phyloP scores from a whole-genome alignment of 2,113 vertebrate species.

The Proterorhinus semilunaris region DNA sequence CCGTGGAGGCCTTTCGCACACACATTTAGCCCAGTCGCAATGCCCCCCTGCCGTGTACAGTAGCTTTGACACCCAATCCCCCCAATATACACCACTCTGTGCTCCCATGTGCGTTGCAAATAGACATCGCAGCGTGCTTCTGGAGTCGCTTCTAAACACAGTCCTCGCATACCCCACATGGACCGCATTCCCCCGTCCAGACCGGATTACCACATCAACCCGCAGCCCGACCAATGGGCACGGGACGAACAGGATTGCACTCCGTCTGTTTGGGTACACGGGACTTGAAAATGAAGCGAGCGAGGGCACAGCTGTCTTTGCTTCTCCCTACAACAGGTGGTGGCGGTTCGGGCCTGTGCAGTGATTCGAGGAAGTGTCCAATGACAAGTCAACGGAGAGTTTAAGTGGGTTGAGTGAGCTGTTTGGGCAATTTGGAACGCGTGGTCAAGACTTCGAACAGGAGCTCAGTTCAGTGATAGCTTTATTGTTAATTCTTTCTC shows the following conservation, averaged over 20 bases:
- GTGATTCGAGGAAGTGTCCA: background rate
- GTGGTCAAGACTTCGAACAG: background rate
- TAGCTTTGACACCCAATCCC: background rate
- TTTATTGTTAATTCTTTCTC: too few relatives aligned
- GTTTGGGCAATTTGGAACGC: background rate
- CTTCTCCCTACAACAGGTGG: constrained; percentile 63
- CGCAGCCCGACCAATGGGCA: constrained; percentile 26
- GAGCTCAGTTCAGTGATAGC: too few relatives aligned
- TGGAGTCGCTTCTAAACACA: constrained; percentile 43
- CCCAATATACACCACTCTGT: constrained; percentile 32
- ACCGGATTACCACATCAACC: constrained; percentile 42
- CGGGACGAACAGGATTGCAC: background rate
- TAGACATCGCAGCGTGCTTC: constrained; percentile 41
- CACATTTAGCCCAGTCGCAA: background rate
- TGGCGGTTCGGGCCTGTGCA: constrained; percentile 7
- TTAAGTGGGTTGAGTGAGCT: background rate
- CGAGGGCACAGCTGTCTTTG: constrained; percentile 59
- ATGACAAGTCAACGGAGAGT: background rate
- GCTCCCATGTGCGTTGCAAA: constrained; percentile 52
- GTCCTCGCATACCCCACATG: constrained; percentile 59
- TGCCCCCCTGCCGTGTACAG: background rate
- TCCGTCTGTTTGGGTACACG: constrained; percentile 28
- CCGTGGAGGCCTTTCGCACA: background rate
- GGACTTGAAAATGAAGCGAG: constrained; percentile 27
- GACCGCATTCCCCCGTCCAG: constrained; percentile 42